Evolutionary conservation across 2,113 vertebrate genomes (phyloP).

Genomic region (Xiphophorus maculatus): DNA sequence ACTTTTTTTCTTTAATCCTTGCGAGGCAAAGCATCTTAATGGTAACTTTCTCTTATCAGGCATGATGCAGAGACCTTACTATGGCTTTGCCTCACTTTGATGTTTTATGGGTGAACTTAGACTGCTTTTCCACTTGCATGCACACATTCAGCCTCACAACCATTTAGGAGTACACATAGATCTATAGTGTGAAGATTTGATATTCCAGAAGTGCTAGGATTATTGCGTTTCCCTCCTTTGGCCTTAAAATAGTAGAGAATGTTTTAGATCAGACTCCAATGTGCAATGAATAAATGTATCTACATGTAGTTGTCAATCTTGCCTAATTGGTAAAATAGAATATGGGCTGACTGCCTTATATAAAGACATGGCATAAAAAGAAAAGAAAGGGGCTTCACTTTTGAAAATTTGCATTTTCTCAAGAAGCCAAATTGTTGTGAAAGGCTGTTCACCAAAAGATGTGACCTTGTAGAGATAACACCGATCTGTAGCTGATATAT

Average conservation of each 20-base stretch:
- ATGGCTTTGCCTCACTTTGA: conserved; percentile 76
- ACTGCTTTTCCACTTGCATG: conserved; percentile 46
- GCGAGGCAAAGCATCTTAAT: conserved; percentile 74
- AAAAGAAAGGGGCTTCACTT: neutral
- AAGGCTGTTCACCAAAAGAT: too few relatives aligned
- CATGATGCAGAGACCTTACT: conserved; percentile 70
- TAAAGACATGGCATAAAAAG: neutral
- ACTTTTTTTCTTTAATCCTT: conserved; percentile 66
- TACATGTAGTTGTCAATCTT: neutral
- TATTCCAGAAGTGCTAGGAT: conserved; percentile 21
- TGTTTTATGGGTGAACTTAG: conserved; percentile 57
- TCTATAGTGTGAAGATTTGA: conserved; percentile 40
- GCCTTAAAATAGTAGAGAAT: conserved; percentile 21
- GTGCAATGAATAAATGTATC: conserved; percentile 17
- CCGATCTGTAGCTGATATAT: too few relatives aligned
- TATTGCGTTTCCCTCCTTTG: conserved; percentile 26
- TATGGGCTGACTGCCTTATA: neutral
- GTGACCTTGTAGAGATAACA: too few relatives aligned
- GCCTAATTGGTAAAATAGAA: neutral
- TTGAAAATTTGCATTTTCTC: neutral
- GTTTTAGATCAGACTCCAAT: conserved; percentile 38
- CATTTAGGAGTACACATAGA: conserved; percentile 49
- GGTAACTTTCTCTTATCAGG: conserved; percentile 75
- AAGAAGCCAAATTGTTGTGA: too few relatives aligned
- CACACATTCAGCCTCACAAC: conserved; percentile 44